Conservation (phyloP, 2,797 vertebrate species). For the Schizopygopsis malacanthus region DNA sequence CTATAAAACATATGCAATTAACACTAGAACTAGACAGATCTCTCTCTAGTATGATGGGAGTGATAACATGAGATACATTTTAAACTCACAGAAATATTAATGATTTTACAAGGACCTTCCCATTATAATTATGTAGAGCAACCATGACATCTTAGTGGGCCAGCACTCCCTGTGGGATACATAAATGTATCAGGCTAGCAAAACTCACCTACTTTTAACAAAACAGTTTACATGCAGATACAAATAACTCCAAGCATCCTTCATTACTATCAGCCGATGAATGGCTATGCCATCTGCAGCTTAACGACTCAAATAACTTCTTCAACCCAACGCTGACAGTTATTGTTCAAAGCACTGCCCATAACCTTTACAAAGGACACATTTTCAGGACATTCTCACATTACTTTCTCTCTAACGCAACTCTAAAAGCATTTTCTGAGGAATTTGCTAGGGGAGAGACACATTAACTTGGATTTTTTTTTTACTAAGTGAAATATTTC, state of each 20-base stretch:
- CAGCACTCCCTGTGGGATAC: conserved; percentile 76
- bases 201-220: conserved; percentile 82
- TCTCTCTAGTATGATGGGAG: conserved; percentile 9
- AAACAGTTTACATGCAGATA: conserved; percentile 79
- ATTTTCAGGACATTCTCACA: conserved; percentile 31
- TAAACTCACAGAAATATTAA: conserved; percentile 80
- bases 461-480: conserved; percentile 16
- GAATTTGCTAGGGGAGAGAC: conserved; percentile 7
- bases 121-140: conserved; percentile 85
- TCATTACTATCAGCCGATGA: conserved; percentile 68
- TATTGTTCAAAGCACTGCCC: conserved; percentile 62
- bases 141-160: conserved; percentile 82
- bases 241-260: conserved; percentile 75
- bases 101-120: conserved; percentile 83
- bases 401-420: conserved; percentile 19
- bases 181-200: conserved; percentile 81
- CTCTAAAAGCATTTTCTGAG: conserved; percentile 13
- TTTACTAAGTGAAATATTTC: conserved; percentile 8
- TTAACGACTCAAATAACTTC: conserved; percentile 73
- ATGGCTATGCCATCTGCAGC: conserved; percentile 61
- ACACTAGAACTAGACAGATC: conserved; percentile 54
- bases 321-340: conserved; percentile 68
- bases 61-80: conserved; percentile 54
- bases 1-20: not conserved
- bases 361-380: conserved; percentile 53